Evolutionary conservation across 1,140 invertebrate species (phyloP).

Genomic region (Atopsyche davidsoni): DNA sequence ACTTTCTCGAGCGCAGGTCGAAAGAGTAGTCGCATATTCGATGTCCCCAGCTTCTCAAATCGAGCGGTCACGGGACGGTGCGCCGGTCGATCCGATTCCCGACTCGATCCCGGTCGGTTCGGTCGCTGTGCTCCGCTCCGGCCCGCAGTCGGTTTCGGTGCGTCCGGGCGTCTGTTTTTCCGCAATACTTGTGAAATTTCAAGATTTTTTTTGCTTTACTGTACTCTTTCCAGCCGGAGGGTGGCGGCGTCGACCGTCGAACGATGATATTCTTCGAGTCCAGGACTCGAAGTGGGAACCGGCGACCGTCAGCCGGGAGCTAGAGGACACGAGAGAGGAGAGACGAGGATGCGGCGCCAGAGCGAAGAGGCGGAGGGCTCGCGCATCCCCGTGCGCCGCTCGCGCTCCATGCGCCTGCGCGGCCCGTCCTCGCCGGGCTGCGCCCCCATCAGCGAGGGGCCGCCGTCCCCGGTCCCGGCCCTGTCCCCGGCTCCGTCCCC

Average conservation of each 20-base stretch:
- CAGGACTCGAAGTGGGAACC: not conserved
- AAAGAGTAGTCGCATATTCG: no score
- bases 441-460: not conserved
- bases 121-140: no score
- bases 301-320: not conserved
- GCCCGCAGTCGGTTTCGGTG: no score
- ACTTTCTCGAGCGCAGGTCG: no score
- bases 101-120: no score
- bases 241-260: not conserved
- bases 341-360: constrained; percentile 3
- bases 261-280: not conserved
- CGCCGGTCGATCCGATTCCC: no score
- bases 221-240: no score
- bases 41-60: no score
- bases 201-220: no score
- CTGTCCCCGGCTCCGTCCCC: constrained; percentile 5
- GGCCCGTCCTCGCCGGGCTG: constrained; percentile 34
- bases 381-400: constrained; percentile 32
- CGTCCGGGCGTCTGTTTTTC: no score
- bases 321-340: constrained; percentile 2
- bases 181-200: no score
- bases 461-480: constrained; percentile 3
- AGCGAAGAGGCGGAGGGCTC: constrained; percentile 22
- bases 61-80: no score
- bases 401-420: constrained; percentile 47